Evolutionary conservation across 2,797 vertebrate genomes (phyloP), one percentile per base, ranked within the genome.

Genomic region (Sebastiscus albofasciatus): DNA sequence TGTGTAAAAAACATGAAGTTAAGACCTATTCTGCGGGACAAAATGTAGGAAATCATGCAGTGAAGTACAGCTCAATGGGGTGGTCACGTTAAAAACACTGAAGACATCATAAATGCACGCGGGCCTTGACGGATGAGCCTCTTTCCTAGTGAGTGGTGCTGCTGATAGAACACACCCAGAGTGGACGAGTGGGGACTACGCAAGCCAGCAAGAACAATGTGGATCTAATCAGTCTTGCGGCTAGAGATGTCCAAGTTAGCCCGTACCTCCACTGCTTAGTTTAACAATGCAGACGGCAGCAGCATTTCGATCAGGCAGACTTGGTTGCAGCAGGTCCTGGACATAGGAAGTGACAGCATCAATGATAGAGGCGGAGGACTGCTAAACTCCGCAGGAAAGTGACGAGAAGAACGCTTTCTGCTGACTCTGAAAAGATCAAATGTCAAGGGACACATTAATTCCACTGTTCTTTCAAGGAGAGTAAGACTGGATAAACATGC

Each of bases 331-430:
- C 82, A 71, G 77, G 70, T 81, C 22, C 66, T 66, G 61, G 80
- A 84, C 81, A 71, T 72, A 24, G 52, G 64, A 83, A 80, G 84
- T 82, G 87, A 88, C 87, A 83, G 81, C 60, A 59, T 75, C 68
- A 64, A 81, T 89, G 78, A 87, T 67, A 29, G 65, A 90, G 88
- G 67, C 68, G 1, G 66, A 85, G 78, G 74, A 87, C 34, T 67
- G 81, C 58, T 79, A 80, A 91, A 86, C 78, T 87, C 69, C 79
- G 86, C 80, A 86, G 82, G 79, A 88, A 89, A 85, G 67, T 72
- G 70, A 90, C 81, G 88, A 90, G 72, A 55, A 79, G 83, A 55
- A 58, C 29, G 42, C 58, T 90, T 88, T 91, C 69, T 89, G 90
- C 90, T 93, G 88, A 90, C 81, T 74, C 72, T 62, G 79, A 36